These are phyloP conservation scores for Mercenaria mercenaria DNA, from an alignment of 1,140 invertebrate genomes.

Conservation along the genomic window DNA sequence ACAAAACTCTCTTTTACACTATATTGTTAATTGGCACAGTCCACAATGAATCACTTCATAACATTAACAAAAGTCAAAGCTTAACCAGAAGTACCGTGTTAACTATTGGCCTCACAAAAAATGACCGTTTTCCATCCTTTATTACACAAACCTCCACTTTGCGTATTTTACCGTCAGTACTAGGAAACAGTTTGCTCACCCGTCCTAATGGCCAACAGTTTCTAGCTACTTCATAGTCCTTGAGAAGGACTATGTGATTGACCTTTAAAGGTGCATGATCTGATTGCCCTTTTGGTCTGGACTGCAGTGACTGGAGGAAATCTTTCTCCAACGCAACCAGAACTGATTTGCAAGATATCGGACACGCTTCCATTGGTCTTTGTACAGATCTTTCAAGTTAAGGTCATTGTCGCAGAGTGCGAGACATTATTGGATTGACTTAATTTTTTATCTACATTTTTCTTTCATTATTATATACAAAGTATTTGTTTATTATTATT, in stretches of 20 bases:
- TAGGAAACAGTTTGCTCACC: neutral
- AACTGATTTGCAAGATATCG: constrained; percentile 65
- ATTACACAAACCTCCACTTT: constrained; percentile 19
- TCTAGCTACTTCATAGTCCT: neutral
- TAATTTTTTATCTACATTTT: too few relatives aligned
- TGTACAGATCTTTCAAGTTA: constrained; percentile 65
- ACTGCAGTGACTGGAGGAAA: constrained; percentile 63
- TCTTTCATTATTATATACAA: too few relatives aligned
- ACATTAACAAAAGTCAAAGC: neutral
- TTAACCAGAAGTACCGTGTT: neutral
- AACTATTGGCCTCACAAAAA: constrained; percentile 11
- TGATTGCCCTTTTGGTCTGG: constrained; percentile 46
- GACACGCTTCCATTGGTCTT: constrained; percentile 65
- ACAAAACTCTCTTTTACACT: too few relatives aligned
- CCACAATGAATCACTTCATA: too few relatives aligned
- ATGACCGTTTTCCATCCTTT: neutral
- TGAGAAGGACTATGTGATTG: constrained; percentile 64
- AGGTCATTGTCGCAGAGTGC: too few relatives aligned
- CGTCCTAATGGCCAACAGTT: constrained; percentile 20
- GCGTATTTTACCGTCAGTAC: neutral
- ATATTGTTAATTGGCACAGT: too few relatives aligned
- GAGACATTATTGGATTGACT: too few relatives aligned
- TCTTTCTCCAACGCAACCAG: constrained; percentile 66
- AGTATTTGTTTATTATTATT: too few relatives aligned
- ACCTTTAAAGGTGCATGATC: neutral